These are phyloP conservation scores for Andrena haemorrhoa DNA, from an alignment of 2,888 invertebrate species.

Conservation along the genomic window DNA sequence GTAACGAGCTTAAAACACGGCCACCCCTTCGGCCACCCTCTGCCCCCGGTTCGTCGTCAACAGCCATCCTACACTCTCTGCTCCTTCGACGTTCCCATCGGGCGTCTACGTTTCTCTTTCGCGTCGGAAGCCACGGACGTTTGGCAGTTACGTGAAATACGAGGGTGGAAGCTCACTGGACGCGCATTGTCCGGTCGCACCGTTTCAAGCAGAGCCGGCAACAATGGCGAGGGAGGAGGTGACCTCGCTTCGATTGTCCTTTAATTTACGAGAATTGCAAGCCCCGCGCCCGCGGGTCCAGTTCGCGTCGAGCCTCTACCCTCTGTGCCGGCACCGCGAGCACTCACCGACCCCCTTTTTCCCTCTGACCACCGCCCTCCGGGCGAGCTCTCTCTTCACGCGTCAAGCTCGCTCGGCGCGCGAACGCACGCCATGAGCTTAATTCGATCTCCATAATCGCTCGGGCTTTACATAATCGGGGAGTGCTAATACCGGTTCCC, in stretches of 20 bases:
- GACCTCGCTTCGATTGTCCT: conserved; percentile 82
- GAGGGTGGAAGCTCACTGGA: conserved; percentile 74
- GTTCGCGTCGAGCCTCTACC: conserved; percentile 27
- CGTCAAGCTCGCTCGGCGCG: conserved; percentile 65
- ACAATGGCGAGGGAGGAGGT: conserved; percentile 76
- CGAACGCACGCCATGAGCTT: conserved; percentile 70
- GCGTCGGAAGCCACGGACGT: conserved; percentile 74
- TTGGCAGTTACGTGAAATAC: conserved; percentile 81
- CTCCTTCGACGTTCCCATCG: conserved; percentile 13
- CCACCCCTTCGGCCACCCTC: conserved; percentile 7
- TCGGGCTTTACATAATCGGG: conserved; percentile 78
- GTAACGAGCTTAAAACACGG: conserved; percentile 66
- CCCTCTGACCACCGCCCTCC: background rate
- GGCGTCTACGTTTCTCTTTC: conserved; percentile 56
- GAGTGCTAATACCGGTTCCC: conserved; percentile 74
- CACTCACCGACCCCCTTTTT: conserved; percentile 45
- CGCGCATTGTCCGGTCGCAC: conserved; percentile 76
- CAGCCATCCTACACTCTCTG: background rate
- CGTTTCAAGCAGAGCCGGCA: conserved; percentile 75
- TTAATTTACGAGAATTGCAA: conserved; percentile 82
- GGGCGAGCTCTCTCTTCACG: conserved; percentile 57
- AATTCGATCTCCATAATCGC: conserved; percentile 80
- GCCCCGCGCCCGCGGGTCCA: conserved; percentile 21
- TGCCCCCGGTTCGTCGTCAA: background rate
- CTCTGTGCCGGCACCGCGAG: conserved; percentile 46